Conservation (phyloP, 2,888 invertebrate species). For the Helleia helle region DNA sequence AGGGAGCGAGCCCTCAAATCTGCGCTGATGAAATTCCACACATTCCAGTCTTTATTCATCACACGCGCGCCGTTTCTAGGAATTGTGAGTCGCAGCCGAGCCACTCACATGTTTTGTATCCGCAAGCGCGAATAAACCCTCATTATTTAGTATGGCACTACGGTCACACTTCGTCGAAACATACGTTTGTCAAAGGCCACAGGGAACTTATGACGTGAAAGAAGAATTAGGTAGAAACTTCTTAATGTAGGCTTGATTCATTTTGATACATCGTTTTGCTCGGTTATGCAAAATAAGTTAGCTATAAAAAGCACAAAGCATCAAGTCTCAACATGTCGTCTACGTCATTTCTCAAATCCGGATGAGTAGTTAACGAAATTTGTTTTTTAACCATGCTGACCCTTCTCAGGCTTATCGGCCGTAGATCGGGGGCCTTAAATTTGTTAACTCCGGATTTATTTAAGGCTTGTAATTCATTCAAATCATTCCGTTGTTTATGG, state of each 20-base stretch:
- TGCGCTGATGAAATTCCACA: conserved; percentile 61
- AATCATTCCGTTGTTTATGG: conserved; percentile 71
- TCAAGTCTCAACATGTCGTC: conserved; percentile 61
- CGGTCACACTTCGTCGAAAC: conserved; percentile 39
- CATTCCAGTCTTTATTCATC: conserved; percentile 63
- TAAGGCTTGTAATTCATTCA: conserved; percentile 62
- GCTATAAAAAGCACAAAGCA: conserved; percentile 40
- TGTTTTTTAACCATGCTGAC: conserved; percentile 56
- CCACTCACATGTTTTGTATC: conserved; percentile 49
- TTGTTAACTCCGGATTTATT: conserved; percentile 55
- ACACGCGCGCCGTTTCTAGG: conserved; percentile 64
- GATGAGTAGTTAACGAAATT: conserved; percentile 53
- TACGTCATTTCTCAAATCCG: conserved; percentile 54
- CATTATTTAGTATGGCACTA: conserved; percentile 61
- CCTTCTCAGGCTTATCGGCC: conserved; percentile 61
- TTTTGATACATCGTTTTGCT: conserved; percentile 42
- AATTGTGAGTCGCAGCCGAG: conserved; percentile 49
- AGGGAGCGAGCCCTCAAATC: conserved; percentile 56
- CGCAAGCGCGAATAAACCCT: conserved; percentile 55
- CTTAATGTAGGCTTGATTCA: conserved; percentile 22
- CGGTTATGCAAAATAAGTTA: conserved; percentile 46
- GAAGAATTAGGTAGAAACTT: no score
- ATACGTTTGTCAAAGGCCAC: conserved; percentile 47
- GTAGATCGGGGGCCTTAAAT: conserved; percentile 39
- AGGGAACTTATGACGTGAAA: neutral